Base-by-base conservation (phyloP, 2,113 vertebrate species). In the Odontesthes bonariensis region DNA sequence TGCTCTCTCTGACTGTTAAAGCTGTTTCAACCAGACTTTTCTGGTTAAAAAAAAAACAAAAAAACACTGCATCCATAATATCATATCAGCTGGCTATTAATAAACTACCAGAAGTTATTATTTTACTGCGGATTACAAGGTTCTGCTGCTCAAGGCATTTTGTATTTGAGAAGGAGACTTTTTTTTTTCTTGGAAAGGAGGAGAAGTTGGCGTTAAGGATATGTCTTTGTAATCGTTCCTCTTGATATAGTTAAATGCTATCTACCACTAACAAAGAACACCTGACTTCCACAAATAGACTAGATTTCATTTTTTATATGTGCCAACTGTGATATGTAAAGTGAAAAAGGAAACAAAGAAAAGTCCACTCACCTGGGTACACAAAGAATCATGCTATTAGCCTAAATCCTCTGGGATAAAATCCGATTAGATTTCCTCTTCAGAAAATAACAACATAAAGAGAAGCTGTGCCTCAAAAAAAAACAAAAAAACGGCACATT, bases 351-450 rank as follows among this genome's bases (percentile, higher is more conserved):
- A 56, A 33, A 89, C 82, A 86, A 88, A 86, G 77, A 58, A 77
- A 82, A 69, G 75, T 79, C 42, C 31, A 89, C 94, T 94, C 87
- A 95, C 94, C 94, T 79, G 74, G 92, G 91, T 27, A 94, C 94
- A 85, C 94, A 95, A 76, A 95, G 92, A 90, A 95, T 94, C 94
- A 95, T 95, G 61, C 82, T 91, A 83, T 86, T 61, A 44, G 79
- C 27, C 27, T 27, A 27, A 27, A 55, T 81, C 82, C 64, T 57
- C 16, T 3, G 13, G 23, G 16, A 2, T 60, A 12, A 59, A 82
- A 83, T 78, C 76, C 82, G 0, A n/a, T 62, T 20, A 6, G 20
- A 1, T 7, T 32, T 56, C 7, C 55, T 72, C 53, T 55, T 62
- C 32, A 31, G 14, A 42, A 62, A 71, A 51, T 13, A 69, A 49